Evolutionary conservation across 37 sponge, comb jelly and placozoan species (phyloP).

Genomic region (Sycon ciliatum): DNA sequence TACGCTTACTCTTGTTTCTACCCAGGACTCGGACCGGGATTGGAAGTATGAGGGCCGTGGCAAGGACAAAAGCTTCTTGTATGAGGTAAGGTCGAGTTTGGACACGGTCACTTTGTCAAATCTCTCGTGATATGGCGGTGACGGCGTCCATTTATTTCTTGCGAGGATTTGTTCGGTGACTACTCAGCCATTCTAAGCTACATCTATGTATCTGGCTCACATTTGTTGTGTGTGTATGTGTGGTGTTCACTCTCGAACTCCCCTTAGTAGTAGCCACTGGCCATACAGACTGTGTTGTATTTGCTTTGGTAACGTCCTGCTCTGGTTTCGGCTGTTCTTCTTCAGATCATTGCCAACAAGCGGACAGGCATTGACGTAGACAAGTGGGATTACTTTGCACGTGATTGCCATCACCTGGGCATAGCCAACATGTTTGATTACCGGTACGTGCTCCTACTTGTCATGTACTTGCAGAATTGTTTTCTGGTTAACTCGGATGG

Average conservation of each 20-base stretch:
- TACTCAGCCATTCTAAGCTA: too few relatives aligned
- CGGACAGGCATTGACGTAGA: conserved; percentile 92
- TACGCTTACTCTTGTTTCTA: not conserved
- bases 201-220: too few relatives aligned
- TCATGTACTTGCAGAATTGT: not conserved
- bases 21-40: not conserved
- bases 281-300: too few relatives aligned
- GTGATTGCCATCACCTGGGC: conserved; percentile 83
- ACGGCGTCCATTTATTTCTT: too few relatives aligned
- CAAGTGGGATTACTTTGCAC: conserved; percentile 96
- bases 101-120: not conserved
- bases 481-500: too few relatives aligned
- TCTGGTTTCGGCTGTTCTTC: not conserved
- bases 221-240: too few relatives aligned
- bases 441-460: conserved; percentile 28
- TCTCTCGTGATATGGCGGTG: not conserved
- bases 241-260: too few relatives aligned
- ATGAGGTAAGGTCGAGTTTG: conserved; percentile 57
- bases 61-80: conserved; percentile 78
- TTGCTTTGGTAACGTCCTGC: too few relatives aligned
- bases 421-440: conserved; percentile 77
- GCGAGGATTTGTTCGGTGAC: too few relatives aligned
- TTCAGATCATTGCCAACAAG: conserved; percentile 89
- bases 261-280: too few relatives aligned
- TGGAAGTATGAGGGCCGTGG: conserved; percentile 76